A percentile compares a stretch with the other conserved stretches of the same genome.
phyloP scores from a whole-genome alignment of 2,888 invertebrate genomes.

The Philopedon plagiatum region DNA sequence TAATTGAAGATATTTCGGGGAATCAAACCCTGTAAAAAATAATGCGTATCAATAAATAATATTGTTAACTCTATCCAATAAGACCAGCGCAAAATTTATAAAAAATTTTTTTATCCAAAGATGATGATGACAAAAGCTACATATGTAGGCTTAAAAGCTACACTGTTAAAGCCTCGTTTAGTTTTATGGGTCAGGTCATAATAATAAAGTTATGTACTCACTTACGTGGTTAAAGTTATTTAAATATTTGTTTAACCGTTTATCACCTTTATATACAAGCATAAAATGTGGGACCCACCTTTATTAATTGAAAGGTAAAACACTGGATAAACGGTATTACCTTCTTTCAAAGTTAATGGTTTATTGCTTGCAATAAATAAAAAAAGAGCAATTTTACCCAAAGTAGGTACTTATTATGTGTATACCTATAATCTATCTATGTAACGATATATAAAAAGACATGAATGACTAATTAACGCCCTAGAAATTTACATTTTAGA shows the following conservation, averaged over 20 bases:
- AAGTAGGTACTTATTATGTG: too few species aligned
- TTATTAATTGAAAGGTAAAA: slow-evolving; percentile 3
- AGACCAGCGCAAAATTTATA: too few species aligned
- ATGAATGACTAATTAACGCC: too few species aligned
- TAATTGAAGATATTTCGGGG: too few species aligned
- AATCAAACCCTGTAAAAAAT: too few species aligned
- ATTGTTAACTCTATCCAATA: too few species aligned
- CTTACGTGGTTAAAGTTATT: slow-evolving; percentile 12
- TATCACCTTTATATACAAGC: slow-evolving; percentile 14
- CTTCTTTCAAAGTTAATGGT: background rate
- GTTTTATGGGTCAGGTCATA: slow-evolving; percentile 13
- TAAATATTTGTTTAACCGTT: slow-evolving; percentile 18
- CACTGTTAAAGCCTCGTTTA: background rate
- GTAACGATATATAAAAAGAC: too few species aligned
- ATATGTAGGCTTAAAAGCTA: background rate
- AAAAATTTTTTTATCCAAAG: too few species aligned
- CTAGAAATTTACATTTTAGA: too few species aligned
- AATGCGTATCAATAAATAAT: too few species aligned
- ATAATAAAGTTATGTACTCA: slow-evolving; percentile 5
- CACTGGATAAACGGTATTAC: slow-evolving; percentile 1
- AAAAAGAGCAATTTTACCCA: background rate
- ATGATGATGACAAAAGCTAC: background rate
- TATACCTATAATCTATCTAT: too few species aligned
- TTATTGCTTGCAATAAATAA: background rate
- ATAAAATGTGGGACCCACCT: background rate